A percentile compares a stretch with the other conserved stretches of the same genome.
phyloP scores from a whole-genome alignment of 2,797 vertebrate genomes.

The Basileuterus tristriatus region DNA sequence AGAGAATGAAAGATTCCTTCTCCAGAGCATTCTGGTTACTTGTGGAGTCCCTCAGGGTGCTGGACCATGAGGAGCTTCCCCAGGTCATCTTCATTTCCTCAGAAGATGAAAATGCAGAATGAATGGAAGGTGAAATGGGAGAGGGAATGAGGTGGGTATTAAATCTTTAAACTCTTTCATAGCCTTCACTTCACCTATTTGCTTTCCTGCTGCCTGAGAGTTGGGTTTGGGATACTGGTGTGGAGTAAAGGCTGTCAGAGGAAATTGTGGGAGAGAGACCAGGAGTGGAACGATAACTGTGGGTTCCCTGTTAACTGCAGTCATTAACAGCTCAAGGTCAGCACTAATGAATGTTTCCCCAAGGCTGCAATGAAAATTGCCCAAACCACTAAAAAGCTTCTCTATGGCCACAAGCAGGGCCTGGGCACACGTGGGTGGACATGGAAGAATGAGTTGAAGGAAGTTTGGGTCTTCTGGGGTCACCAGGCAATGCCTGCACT shows the following conservation, averaged over 20 bases:
- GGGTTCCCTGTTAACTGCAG: not conserved
- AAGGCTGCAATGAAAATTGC: not conserved
- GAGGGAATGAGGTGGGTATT: not conserved
- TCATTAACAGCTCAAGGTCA: not conserved
- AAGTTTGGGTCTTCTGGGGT: not conserved
- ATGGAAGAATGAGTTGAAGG: not conserved
- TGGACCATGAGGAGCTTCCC: not conserved
- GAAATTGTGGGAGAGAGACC: not conserved
- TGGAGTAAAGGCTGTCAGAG: not conserved
- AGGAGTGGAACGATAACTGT: not conserved
- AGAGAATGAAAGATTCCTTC: not conserved
- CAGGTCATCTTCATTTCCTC: not conserved
- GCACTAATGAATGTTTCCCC: not conserved
- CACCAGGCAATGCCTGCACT: not conserved
- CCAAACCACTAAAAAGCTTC: not conserved
- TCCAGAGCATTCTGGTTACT: not conserved
- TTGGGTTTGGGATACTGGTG: not conserved
- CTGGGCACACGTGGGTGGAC: accelerated
- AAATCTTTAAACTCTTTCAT: not conserved
- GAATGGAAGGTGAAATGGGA: not conserved
- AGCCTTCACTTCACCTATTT: not conserved
- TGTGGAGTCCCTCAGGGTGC: not conserved
- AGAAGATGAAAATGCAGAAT: not conserved
- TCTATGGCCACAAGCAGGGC: not conserved
- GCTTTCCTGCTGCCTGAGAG: not conserved